Evolutionary conservation across 2,797 vertebrate genomes (phyloP).

Genomic region (Hoplostethus atlanticus): DNA sequence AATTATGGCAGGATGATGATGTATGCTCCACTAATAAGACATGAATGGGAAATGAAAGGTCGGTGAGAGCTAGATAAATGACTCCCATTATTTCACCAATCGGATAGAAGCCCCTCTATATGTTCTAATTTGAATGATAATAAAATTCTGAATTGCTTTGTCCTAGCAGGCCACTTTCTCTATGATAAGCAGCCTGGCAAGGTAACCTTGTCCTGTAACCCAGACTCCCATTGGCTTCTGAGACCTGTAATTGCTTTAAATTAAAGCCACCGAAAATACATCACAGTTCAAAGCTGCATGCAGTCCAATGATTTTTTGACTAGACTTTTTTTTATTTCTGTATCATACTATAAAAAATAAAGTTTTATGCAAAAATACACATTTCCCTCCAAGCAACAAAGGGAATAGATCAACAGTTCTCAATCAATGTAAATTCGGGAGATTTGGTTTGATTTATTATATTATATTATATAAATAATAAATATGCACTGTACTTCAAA

Average conservation of each 20-base stretch:
- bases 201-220: slow-evolving; percentile 89
- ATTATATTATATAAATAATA: neutral
- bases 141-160: slow-evolving; percentile 90
- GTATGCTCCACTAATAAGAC: slow-evolving; percentile 88
- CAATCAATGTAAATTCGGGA: slow-evolving; percentile 21
- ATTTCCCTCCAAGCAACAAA: slow-evolving; percentile 13
- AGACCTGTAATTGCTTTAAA: slow-evolving; percentile 76
- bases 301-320: slow-evolving; percentile 52
- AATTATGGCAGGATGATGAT: slow-evolving; percentile 89
- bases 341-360: neutral
- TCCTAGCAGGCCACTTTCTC: slow-evolving; percentile 83
- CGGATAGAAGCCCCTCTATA: slow-evolving; percentile 88
- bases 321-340: slow-evolving; percentile 34
- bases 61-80: slow-evolving; percentile 89
- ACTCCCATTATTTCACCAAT: slow-evolving; percentile 90
- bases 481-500: slow-evolving; percentile 38
- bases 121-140: slow-evolving; percentile 93
- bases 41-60: slow-evolving; percentile 91
- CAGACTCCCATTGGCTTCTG: slow-evolving; percentile 69
- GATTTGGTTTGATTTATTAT: slow-evolving; percentile 9
- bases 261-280: slow-evolving; percentile 74
- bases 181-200: slow-evolving; percentile 86
- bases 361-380: slow-evolving; percentile 14
- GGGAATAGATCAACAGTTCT: slow-evolving; percentile 17
- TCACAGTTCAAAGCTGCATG: slow-evolving; percentile 45